phyloP scores from a whole-genome alignment of 2,888 invertebrate species.

The Tanypteryx hageni region DNA sequence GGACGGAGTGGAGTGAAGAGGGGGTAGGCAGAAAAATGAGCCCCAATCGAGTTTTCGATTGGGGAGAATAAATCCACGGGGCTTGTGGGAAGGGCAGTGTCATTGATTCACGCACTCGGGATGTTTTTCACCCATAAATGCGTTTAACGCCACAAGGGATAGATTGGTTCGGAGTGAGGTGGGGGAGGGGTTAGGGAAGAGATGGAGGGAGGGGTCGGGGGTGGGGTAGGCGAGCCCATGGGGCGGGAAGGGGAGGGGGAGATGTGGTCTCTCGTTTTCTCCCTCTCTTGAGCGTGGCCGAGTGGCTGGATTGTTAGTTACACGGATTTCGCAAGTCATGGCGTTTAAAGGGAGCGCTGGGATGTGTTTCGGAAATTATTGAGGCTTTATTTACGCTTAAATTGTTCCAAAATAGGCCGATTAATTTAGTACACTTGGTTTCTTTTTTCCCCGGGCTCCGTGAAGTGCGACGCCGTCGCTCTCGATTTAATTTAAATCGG shows the following conservation, averaged over 20 bases:
- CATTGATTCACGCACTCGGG: not conserved
- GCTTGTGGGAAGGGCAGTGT: not conserved
- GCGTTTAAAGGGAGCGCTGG: not conserved
- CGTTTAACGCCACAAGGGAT: not conserved
- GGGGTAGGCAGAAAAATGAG: conserved; percentile 12
- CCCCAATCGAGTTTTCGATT: not conserved
- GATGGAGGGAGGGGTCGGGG: not conserved
- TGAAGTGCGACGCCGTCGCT: not conserved
- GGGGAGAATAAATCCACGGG: conserved; percentile 1
- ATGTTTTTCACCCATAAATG: conserved; percentile 20
- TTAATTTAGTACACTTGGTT: not conserved
- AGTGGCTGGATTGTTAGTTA: not conserved
- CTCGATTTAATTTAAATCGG: not conserved
- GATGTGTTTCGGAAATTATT: not conserved
- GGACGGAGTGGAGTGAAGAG: not conserved
- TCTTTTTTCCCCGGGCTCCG: not conserved
- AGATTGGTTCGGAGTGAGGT: not conserved
- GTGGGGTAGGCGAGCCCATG: no score
- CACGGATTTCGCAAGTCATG: conserved; percentile 9
- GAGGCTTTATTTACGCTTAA: not conserved
- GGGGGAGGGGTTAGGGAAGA: not conserved
- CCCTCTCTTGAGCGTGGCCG: not conserved
- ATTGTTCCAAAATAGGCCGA: not conserved
- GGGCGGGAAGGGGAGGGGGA: no score
- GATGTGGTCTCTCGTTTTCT: not conserved